A percentile compares a stretch with the other conserved stretches of the same genome.
Conservation (phyloP, 2,797 vertebrate species). For the Chromobotia macracanthus region DNA sequence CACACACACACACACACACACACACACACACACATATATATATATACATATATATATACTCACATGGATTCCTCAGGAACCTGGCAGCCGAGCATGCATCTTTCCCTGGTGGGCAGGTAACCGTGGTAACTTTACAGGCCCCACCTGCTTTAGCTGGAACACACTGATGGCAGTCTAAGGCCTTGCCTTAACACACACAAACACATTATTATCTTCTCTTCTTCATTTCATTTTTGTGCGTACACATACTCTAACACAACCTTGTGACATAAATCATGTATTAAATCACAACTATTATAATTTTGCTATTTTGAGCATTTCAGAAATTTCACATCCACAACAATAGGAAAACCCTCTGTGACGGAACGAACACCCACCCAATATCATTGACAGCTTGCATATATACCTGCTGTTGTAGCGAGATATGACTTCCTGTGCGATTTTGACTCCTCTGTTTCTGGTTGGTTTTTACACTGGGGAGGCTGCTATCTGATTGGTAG, state of each 20-base stretch:
- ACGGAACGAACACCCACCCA: too few relatives aligned
- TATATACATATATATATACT: constrained; percentile 48
- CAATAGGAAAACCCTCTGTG: too few relatives aligned
- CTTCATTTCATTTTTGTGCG: not conserved
- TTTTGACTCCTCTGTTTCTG: too few relatives aligned
- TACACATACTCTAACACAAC: not conserved
- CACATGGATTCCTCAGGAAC: constrained; percentile 71
- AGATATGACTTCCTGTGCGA: too few relatives aligned
- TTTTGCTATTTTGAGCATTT: too few relatives aligned
- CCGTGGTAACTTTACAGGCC: constrained; percentile 56
- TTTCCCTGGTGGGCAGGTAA: constrained; percentile 69
- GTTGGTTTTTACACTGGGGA: too few relatives aligned
- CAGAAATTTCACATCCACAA: too few relatives aligned
- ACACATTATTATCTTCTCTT: not conserved
- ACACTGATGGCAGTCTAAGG: constrained; percentile 72
- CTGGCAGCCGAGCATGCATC: constrained; percentile 65
- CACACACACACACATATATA: constrained; percentile 63
- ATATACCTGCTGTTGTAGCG: too few relatives aligned
- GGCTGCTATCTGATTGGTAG: too few relatives aligned
- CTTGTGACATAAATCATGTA: too few relatives aligned
- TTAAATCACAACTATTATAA: too few relatives aligned
- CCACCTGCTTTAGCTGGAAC: constrained; percentile 63
- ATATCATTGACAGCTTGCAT: too few relatives aligned
- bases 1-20: not conserved
- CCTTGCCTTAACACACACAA: constrained; percentile 62